phyloP scores from a whole-genome alignment of 2,888 invertebrate species.

The Nemoura dubitans region DNA sequence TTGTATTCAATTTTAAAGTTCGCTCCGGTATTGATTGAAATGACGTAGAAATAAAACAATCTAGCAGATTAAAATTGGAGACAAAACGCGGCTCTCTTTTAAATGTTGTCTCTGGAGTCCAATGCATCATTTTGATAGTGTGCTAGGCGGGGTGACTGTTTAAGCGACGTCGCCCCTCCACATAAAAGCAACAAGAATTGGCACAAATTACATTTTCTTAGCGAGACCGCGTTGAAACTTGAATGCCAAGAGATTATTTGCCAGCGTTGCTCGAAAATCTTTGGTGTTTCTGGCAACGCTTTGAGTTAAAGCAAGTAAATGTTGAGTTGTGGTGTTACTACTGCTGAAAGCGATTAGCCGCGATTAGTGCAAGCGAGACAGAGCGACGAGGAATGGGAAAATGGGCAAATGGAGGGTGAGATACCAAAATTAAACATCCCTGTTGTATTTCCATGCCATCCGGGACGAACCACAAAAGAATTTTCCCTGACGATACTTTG shows the following conservation, averaged over 20 bases:
- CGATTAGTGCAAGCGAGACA: not conserved
- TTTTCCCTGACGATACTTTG: not conserved
- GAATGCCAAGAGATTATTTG: not conserved
- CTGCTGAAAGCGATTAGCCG: slow-evolving; percentile 12
- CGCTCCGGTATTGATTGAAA: too few species aligned
- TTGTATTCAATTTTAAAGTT: too few species aligned
- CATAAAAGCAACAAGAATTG: not conserved
- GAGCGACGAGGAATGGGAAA: not conserved
- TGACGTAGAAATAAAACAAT: too few species aligned
- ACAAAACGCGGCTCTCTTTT: too few species aligned
- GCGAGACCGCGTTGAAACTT: not conserved
- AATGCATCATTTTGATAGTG: not conserved
- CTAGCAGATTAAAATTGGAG: too few species aligned
- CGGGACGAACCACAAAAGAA: not conserved
- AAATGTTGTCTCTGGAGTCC: not conserved
- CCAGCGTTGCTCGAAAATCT: not conserved
- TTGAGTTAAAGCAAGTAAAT: not conserved
- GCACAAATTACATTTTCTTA: not conserved
- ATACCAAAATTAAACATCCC: not conserved
- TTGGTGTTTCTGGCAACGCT: not conserved
- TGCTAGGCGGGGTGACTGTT: not conserved
- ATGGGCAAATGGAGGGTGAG: not conserved
- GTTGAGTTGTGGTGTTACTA: slow-evolving; percentile 3
- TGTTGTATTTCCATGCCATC: not conserved
- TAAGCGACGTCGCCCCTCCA: not conserved